phyloP scores from a whole-genome alignment of 1,140 invertebrate species.

The Philaenus spumarius region DNA sequence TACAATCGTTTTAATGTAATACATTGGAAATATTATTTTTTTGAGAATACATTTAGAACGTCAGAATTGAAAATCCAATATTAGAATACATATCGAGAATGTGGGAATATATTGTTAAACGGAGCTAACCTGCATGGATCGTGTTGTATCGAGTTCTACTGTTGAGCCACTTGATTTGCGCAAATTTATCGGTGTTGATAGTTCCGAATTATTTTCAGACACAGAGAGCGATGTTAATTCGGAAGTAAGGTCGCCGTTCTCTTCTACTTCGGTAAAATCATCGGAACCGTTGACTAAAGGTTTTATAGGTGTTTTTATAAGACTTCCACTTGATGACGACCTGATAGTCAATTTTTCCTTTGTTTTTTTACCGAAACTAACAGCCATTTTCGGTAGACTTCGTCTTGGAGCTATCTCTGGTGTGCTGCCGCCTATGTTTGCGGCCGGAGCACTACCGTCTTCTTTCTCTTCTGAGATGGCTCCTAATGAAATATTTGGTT shows the following conservation, averaged over 20 bases:
- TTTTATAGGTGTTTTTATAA: neutral
- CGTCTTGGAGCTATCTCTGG: conserved; percentile 21
- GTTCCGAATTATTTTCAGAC: conserved; percentile 2
- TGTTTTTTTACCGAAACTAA: conserved; percentile 34
- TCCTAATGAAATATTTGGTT: conserved; percentile 27
- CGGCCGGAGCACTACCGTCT: conserved; percentile 22
- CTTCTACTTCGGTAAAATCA: conserved; percentile 6
- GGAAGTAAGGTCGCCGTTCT: conserved; percentile 2
- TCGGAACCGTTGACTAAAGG: conserved; percentile 10
- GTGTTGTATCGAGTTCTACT: conserved; percentile 23
- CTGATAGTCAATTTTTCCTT: conserved; percentile 28
- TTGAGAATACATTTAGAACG: too few relatives aligned
- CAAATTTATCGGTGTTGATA: conserved; percentile 10
- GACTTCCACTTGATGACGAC: conserved; percentile 1
- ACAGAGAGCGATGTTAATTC: conserved; percentile 8
- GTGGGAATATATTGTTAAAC: conserved; percentile 13
- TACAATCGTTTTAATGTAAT: too few relatives aligned
- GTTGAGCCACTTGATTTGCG: neutral
- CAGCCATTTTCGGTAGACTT: conserved; percentile 35
- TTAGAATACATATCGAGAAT: too few relatives aligned
- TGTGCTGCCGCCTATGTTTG: conserved; percentile 1
- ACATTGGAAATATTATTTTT: too few relatives aligned
- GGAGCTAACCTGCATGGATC: conserved; percentile 26
- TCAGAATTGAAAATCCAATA: too few relatives aligned
- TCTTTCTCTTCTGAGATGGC: conserved; percentile 40